Conservation (phyloP, 2,888 invertebrate genomes). For the Amitus sp. region DNA sequence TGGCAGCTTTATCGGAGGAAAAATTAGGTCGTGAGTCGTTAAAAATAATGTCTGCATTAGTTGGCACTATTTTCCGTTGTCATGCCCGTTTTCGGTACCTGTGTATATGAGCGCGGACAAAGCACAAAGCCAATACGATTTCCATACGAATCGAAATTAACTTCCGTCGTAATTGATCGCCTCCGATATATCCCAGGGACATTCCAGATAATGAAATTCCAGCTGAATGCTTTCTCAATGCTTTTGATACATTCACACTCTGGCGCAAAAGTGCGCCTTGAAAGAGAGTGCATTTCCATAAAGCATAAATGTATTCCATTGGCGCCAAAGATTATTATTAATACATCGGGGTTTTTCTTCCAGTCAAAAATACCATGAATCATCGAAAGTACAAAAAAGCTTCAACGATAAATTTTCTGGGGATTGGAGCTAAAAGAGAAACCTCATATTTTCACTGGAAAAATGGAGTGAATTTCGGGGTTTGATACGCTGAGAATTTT, state of each 20-base stretch:
- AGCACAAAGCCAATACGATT: constrained; percentile 10
- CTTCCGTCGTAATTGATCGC: constrained; percentile 24
- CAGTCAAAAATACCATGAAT: too few species aligned
- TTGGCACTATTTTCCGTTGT: not conserved
- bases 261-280: too few species aligned
- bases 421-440: too few species aligned
- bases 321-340: too few species aligned
- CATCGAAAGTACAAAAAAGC: too few species aligned
- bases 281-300: not conserved
- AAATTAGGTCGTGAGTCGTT: not conserved
- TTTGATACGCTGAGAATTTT: too few species aligned
- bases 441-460: too few species aligned
- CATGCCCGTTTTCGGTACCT: not conserved
- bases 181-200: constrained; percentile 22
- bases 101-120: not conserved
- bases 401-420: too few species aligned
- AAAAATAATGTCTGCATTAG: not conserved
- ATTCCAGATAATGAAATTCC: constrained; percentile 27
- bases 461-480: too few species aligned
- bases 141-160: constrained; percentile 15
- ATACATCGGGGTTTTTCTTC: too few species aligned
- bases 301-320: not conserved
- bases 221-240: constrained; percentile 19
- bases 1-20: not conserved
- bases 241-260: constrained; percentile 3